Conservation (phyloP, 1,140 invertebrate genomes). For the Tetranychus urticae region DNA sequence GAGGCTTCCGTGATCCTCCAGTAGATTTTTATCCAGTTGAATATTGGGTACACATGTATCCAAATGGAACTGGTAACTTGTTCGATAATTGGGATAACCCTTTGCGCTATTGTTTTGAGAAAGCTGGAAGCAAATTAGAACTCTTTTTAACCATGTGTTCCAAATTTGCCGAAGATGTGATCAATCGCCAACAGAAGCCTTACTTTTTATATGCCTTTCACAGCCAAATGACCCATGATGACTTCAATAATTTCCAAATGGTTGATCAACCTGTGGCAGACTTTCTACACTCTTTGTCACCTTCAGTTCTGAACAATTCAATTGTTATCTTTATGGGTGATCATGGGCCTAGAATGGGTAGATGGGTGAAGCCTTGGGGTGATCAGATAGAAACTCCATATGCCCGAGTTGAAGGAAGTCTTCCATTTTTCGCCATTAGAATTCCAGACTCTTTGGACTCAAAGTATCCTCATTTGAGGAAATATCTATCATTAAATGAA, state of each 20-base stretch:
- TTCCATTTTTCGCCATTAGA: conserved; percentile 15
- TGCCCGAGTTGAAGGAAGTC: conserved; percentile 17
- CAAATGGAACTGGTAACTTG: neutral
- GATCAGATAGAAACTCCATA: conserved; percentile 9
- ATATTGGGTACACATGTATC: conserved; percentile 23
- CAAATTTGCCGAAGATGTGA: conserved; percentile 15
- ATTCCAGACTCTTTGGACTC: conserved; percentile 12
- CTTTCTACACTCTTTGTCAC: conserved; percentile 1
- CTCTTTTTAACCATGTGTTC: conserved; percentile 10
- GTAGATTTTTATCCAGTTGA: conserved; percentile 56
- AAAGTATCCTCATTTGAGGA: conserved; percentile 8
- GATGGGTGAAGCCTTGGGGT: conserved; percentile 3
- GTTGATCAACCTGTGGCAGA: conserved; percentile 3
- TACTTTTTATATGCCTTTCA: conserved; percentile 6
- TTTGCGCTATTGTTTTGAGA: conserved; percentile 2
- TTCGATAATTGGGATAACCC: neutral
- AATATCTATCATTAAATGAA: conserved; percentile 5
- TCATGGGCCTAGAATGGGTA: conserved; percentile 4
- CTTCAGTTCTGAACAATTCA: conserved; percentile 18
- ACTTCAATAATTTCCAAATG: conserved; percentile 8
- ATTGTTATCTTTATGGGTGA: conserved; percentile 9
- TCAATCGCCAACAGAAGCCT: conserved; percentile 11
- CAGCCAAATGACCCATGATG: conserved; percentile 7
- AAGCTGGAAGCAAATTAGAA: conserved; percentile 7
- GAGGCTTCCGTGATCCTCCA: conserved; percentile 44